Conservation (phyloP, 1,140 invertebrate species). For the Coenobita brevimanus region DNA sequence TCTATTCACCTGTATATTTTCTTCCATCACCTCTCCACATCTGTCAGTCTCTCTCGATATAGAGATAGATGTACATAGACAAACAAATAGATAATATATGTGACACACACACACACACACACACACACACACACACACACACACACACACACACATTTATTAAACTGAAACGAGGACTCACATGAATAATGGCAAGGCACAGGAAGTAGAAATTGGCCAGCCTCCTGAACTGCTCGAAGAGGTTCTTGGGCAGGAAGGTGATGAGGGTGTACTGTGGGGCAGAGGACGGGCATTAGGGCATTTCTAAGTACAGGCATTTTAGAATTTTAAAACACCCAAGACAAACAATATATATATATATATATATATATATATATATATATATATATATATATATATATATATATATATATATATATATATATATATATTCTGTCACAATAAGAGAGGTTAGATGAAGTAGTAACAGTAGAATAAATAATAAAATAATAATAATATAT, state of each 20-base stretch:
- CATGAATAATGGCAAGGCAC: constrained; percentile 78
- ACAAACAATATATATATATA: background rate
- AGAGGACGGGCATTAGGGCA: background rate
- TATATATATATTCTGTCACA: no score
- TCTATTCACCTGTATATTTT: no score
- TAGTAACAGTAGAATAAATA: background rate
- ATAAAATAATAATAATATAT: background rate
- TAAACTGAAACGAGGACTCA: background rate
- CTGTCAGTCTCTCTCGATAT: no score
- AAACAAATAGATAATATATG: no score
- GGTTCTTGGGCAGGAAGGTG: constrained; percentile 88
- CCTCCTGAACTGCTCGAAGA: constrained; percentile 88
- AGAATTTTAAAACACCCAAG: no score
- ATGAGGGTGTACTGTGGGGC: constrained; percentile 80
- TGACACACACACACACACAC: background rate
- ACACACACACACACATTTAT: background rate
- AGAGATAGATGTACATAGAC: no score
- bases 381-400: constrained; percentile 31
- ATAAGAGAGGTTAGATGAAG: no score
- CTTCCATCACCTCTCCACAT: no score
- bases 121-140: constrained; percentile 6
- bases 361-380: constrained; percentile 38
- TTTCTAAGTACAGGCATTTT: background rate
- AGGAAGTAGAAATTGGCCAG: constrained; percentile 92
- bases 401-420: constrained; percentile 22